These are phyloP conservation scores for Xiphophorus couchianus DNA, from an alignment of 2,113 vertebrate species.

Conservation along the genomic window DNA sequence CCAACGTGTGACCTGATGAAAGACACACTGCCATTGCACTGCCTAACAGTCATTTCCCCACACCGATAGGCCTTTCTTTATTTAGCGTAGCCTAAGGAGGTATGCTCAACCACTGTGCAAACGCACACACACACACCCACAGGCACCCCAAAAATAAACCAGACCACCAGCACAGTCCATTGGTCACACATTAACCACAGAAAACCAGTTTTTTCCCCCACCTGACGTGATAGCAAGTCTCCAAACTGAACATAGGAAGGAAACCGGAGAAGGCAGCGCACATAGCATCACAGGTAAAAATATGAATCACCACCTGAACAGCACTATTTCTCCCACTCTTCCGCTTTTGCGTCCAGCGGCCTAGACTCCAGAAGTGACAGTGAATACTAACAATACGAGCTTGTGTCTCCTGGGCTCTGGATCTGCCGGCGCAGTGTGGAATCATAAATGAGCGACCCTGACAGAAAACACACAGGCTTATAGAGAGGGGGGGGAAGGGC, in stretches of 20 bases:
- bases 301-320: constrained; percentile 57
- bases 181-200: constrained; percentile 50
- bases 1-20: constrained; percentile 75
- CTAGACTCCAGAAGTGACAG: constrained; percentile 60
- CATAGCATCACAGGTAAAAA: constrained; percentile 36
- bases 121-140: constrained; percentile 40
- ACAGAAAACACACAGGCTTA: constrained; percentile 74
- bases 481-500: background rate
- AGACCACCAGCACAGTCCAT: constrained; percentile 41
- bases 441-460: constrained; percentile 75
- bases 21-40: constrained; percentile 63
- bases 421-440: constrained; percentile 57
- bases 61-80: constrained; percentile 72
- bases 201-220: constrained; percentile 13
- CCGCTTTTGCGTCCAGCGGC: constrained; percentile 43
- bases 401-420: constrained; percentile 59
- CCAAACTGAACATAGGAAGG: constrained; percentile 23
- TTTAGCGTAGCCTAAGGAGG: constrained; percentile 67
- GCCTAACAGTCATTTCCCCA: constrained; percentile 71
- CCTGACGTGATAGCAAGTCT: constrained; percentile 9
- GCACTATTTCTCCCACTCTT: constrained; percentile 37
- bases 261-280: constrained; percentile 14
- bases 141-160: constrained; percentile 60
- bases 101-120: constrained; percentile 38
- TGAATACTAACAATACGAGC: constrained; percentile 70